Base-by-base conservation (phyloP, 2,113 vertebrate genomes). In the Ramphastos sulfuratus region DNA sequence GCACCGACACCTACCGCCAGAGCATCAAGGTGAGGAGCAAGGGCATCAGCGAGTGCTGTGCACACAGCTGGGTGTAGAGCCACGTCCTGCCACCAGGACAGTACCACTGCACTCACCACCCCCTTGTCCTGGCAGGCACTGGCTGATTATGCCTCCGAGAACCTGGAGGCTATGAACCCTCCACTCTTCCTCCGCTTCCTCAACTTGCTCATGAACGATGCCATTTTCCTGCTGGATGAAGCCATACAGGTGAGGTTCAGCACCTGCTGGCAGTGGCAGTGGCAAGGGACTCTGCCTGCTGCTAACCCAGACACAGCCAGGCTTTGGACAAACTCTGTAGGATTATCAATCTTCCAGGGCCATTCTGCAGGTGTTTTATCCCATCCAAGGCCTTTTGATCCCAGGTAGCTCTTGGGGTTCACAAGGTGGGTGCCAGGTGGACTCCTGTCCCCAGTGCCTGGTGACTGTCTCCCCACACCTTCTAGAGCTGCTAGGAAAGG, bases 121-220 rank as follows among this genome's bases (percentile, higher is more conserved):
- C 61, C 54, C 31, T 44, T n/a, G 15, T 52, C 15, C 33, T 50
- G 93, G 50, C 97, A 99, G 99, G 97, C 92, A 89, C 96, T 99
- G 96, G 99, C 99, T 28, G 98, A 98, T 96, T 99, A 99, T 54
- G 99, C 99, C 83, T 99, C 98, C 7, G 97, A 99, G 97, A 99
- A 99, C 96, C 98, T 99, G 90, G 99, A 99, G 97, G 99, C 99
- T 35, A 99, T 99, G 98, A 99, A 98, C 78, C 98, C 99, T 13
- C 99, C 99, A 8, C 98, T 99, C 77, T 99, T 99, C 95, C 94
- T 99, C 91, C 98, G 99, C 92, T 99, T 99, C 95, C 98, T 99
- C 48, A 99, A 99, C 86, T 93, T 99, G 91, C 97, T 99, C 55
- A 99, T 99, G 98, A 99, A 99, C 0, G 99, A 99, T 93, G 99